Conservation (phyloP, 2,888 invertebrate species). For the Sepioteuthis lessoniana region DNA sequence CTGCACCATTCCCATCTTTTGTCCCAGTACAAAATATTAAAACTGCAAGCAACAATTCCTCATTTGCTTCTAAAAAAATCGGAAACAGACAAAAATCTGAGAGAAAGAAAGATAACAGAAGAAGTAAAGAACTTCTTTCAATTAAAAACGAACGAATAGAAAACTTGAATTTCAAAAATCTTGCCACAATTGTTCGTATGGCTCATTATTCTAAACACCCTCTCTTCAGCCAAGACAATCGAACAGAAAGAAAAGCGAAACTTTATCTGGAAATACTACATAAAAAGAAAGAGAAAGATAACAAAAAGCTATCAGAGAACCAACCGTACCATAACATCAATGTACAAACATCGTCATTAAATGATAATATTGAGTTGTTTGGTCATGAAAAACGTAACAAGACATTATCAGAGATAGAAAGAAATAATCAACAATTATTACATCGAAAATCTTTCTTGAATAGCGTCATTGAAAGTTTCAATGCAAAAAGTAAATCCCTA, state of each 20-base stretch:
- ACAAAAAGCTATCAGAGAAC: background rate
- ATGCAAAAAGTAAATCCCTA: background rate
- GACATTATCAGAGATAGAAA: background rate
- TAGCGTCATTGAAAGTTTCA: background rate
- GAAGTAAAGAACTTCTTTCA: background rate
- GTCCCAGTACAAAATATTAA: background rate
- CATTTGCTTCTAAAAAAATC: background rate
- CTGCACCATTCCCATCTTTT: background rate
- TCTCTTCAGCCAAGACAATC: background rate
- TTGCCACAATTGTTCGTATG: background rate
- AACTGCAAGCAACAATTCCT: background rate
- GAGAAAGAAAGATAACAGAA: background rate
- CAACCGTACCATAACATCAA: background rate
- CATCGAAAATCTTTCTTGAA: background rate
- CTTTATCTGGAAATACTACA: background rate
- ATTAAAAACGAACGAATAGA: background rate
- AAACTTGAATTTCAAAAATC: background rate
- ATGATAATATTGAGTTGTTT: background rate
- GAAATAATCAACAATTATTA: background rate
- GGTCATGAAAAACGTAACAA: background rate
- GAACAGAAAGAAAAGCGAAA: background rate
- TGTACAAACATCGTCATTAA: background rate
- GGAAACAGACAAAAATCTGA: background rate
- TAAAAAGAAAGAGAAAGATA: background rate
- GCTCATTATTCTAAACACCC: background rate